A percentile compares a stretch with the other conserved stretches of the same genome.
Evolutionary conservation across 1,140 invertebrate species (phyloP).

Genomic region (Helicoverpa armigera): DNA sequence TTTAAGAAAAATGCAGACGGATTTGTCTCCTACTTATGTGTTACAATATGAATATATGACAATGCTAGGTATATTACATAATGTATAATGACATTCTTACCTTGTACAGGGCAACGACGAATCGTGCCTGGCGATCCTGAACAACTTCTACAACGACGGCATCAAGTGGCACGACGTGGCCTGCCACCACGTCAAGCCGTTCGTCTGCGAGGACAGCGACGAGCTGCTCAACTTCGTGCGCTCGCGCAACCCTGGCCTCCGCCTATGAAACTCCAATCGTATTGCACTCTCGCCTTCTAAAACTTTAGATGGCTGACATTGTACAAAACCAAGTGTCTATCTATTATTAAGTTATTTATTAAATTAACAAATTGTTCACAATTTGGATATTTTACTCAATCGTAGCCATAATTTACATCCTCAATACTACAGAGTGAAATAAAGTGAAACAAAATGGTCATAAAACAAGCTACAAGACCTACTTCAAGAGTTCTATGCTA

Average conservation of each 20-base stretch:
- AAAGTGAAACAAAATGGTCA: conserved; percentile 26
- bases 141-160: conserved; percentile 97
- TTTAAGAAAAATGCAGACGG: neutral
- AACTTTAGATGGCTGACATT: conserved; percentile 76
- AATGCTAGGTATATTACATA: too few relatives aligned
- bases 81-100: too few relatives aligned
- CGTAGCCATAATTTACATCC: conserved; percentile 34
- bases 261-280: conserved; percentile 88
- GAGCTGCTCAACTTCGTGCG: conserved; percentile 96
- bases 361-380: conserved; percentile 63
- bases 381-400: conserved; percentile 48
- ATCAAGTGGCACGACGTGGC: conserved; percentile 97
- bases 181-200: conserved; percentile 96
- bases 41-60: neutral
- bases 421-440: conserved; percentile 38
- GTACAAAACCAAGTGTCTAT: conserved; percentile 81
- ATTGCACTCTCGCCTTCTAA: conserved; percentile 63
- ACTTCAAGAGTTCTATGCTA: neutral
- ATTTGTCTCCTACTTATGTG: neutral
- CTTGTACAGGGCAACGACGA: conserved; percentile 92
- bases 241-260: conserved; percentile 93
- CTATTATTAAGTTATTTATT: conserved; percentile 83
- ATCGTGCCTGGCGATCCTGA: conserved; percentile 95
- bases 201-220: conserved; percentile 97
- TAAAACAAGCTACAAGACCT: conserved; percentile 11